A percentile compares a stretch with the other conserved stretches of the same genome.
Conservation (phyloP, 2,888 invertebrate genomes). For the Marronus borbonicus region DNA sequence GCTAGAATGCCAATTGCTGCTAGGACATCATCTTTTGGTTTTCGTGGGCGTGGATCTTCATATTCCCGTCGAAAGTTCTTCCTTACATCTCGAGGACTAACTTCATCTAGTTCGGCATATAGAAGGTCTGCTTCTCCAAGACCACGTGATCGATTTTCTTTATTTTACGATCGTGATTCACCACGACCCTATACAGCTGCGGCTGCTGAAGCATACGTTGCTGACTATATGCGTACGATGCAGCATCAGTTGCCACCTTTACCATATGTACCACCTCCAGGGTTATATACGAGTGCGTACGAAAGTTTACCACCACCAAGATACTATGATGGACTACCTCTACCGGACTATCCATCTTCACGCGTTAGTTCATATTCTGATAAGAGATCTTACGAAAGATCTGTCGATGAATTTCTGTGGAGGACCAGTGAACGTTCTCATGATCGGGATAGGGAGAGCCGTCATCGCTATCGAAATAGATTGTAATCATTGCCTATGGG, state of each 20-base stretch:
- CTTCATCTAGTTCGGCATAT: slow-evolving; percentile 71
- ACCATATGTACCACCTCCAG: slow-evolving; percentile 85
- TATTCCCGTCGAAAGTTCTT: slow-evolving; percentile 78
- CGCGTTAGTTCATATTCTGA: slow-evolving; percentile 75
- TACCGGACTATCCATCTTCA: slow-evolving; percentile 81
- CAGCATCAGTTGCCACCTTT: slow-evolving; percentile 89
- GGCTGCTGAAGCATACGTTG: slow-evolving; percentile 89
- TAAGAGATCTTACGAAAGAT: slow-evolving; percentile 89
- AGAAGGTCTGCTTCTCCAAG: slow-evolving; percentile 76
- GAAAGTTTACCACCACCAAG: slow-evolving; percentile 81
- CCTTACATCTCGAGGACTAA: slow-evolving; percentile 77
- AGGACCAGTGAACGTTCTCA: slow-evolving; percentile 81
- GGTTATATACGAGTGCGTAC: slow-evolving; percentile 71
- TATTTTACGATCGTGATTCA: slow-evolving; percentile 76
- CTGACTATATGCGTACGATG: slow-evolving; percentile 92
- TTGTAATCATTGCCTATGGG: slow-evolving; percentile 52
- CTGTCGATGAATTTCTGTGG: slow-evolving; percentile 91
- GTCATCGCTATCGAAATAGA: slow-evolving; percentile 71
- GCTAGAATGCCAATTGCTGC: slow-evolving; percentile 70
- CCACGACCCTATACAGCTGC: slow-evolving; percentile 72
- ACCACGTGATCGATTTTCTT: slow-evolving; percentile 75
- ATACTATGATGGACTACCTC: slow-evolving; percentile 85
- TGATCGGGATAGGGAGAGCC: slow-evolving; percentile 66
- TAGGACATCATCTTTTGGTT: slow-evolving; percentile 70
- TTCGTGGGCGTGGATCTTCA: slow-evolving; percentile 70